phyloP scores from a whole-genome alignment of 2,797 vertebrate genomes.

The Enteromius argenteus region DNA sequence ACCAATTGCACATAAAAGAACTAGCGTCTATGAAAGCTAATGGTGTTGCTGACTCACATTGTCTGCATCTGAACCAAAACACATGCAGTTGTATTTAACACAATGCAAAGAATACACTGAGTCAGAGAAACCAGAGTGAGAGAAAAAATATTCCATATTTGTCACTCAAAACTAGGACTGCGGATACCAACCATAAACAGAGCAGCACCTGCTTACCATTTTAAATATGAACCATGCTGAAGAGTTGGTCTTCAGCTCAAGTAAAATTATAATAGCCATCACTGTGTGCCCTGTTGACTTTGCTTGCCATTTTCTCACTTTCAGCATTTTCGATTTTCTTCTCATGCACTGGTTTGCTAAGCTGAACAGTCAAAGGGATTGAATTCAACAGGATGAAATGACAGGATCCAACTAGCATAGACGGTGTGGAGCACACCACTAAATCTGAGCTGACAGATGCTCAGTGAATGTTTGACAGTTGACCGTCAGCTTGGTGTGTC shows the following conservation, averaged over 20 bases:
- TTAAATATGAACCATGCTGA: not conserved
- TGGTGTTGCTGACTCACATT: not conserved
- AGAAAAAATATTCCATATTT: not conserved
- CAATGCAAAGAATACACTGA: not conserved
- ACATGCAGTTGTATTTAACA: not conserved
- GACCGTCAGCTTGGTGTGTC: not conserved
- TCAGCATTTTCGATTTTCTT: not conserved
- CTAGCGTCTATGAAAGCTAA: not conserved
- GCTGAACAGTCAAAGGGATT: not conserved
- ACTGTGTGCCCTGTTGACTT: too few relatives aligned
- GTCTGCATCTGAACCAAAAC: not conserved
- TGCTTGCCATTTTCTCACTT: not conserved
- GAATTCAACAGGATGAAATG: not conserved
- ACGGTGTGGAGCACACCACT: not conserved
- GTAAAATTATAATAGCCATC: not conserved
- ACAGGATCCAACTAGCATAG: not conserved
- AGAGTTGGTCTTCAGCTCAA: not conserved
- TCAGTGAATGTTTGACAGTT: not conserved
- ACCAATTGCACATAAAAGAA: not conserved
- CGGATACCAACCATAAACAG: not conserved
- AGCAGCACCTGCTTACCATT: not conserved
- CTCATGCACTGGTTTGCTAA: not conserved
- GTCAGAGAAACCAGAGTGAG: not conserved
- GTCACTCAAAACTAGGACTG: not conserved
- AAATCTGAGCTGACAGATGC: not conserved